A percentile compares a stretch with the other conserved stretches of the same genome.
phyloP scores from a whole-genome alignment of 2,888 invertebrate species.

The Chrysolina haemoptera region DNA sequence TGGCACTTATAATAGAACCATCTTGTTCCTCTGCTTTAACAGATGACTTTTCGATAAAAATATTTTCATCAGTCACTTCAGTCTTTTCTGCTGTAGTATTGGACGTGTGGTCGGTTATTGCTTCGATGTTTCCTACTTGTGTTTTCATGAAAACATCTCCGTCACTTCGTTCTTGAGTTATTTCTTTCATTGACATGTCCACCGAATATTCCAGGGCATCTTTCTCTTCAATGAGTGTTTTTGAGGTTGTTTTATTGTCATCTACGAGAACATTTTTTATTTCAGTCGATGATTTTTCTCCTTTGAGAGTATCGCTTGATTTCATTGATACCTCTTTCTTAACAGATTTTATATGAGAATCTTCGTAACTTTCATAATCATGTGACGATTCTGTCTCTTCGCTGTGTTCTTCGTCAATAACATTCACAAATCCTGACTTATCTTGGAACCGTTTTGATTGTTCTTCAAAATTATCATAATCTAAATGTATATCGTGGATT shows the following conservation, averaged over 20 bases:
- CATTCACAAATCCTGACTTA: constrained; percentile 56
- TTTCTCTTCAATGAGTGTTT: constrained; percentile 54
- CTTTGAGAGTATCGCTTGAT: constrained; percentile 59
- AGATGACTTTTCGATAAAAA: constrained; percentile 33
- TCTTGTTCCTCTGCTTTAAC: constrained; percentile 33
- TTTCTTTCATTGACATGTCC: constrained; percentile 51
- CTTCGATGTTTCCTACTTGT: constrained; percentile 39
- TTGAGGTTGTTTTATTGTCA: constrained; percentile 61
- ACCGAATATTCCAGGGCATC: constrained; percentile 54
- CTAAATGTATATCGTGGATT: constrained; percentile 68
- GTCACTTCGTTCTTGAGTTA: constrained; percentile 31
- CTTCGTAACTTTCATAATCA: constrained; percentile 57
- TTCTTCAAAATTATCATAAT: constrained; percentile 56
- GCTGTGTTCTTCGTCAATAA: constrained; percentile 60
- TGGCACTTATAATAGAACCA: constrained; percentile 38
- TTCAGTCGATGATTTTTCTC: constrained; percentile 57
- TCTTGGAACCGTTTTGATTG: constrained; percentile 57
- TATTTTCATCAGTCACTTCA: constrained; percentile 37
- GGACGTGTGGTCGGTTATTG: constrained; percentile 33
- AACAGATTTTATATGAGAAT: constrained; percentile 58
- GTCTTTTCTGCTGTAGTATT: constrained; percentile 37
- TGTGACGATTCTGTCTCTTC: constrained; percentile 56
- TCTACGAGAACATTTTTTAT: constrained; percentile 60
- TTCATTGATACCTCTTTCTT: constrained; percentile 60
- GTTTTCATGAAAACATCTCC: constrained; percentile 32